Base-by-base conservation (phyloP, 2,113 vertebrate genomes). In the Hippocampus comes region DNA sequence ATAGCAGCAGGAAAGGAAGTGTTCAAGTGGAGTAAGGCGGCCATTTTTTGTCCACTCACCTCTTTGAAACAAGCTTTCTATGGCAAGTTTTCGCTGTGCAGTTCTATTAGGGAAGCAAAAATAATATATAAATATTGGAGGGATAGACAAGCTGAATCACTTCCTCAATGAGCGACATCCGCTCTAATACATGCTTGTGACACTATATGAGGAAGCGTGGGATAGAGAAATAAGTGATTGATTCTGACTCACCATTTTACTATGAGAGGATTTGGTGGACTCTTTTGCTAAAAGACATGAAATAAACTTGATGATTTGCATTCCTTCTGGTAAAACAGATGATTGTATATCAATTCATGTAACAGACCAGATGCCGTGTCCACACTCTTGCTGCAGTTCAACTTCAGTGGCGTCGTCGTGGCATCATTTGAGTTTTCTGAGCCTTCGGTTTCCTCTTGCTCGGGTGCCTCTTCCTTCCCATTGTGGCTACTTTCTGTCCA, bases 61-160 rank as follows among this genome's bases (percentile, higher is more conserved):
- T 92, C 75, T 91, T 92, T 30, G 81, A 90, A 27, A 92, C 72
- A 0, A 55, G 81, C 34, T 74, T 63, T 57, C 61, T 87, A 69
- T 73, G 30, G 68, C 82, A 94, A 2, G 89, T 92, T 20, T 71
- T 61, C 70, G 91, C 86, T 43, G 92, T 93, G 82, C 92, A 93
- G 67, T 67, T 83, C 93, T 94, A 66, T 43, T 73, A 56, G 64
- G 3, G 74, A 66, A 79, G 25, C 17, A 46, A 71, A 69, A 46
- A 46, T 46, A 15, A 64, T 66, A 76, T 5, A 67, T 1, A 0
- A 69, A 51, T 4, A 21, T 53, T 1, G 9, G 42, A n/a, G 18
- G 12, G 23, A 59, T 27, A 14, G 56, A 23, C 8, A n/a, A 51
- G 49, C 48, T 49, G 48, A 49, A 49, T 49, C 15, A 14, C 17